Conservation (phyloP, 2,797 vertebrate species). For the Echiichthys vipera region DNA sequence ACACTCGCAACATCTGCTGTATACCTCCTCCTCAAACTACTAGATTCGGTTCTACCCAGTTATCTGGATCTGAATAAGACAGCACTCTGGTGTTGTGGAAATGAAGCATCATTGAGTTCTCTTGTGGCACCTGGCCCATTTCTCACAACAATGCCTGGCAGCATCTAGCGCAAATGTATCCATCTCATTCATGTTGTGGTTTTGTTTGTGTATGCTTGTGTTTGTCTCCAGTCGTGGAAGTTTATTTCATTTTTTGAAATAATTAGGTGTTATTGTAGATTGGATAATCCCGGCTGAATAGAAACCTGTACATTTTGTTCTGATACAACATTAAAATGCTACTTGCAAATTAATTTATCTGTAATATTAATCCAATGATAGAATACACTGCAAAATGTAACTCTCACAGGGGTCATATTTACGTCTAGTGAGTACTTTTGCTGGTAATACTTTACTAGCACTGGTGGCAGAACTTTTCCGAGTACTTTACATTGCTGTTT, state of each 20-base stretch:
- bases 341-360: not conserved
- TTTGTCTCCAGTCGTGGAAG: not conserved
- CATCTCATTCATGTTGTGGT: conserved; percentile 10
- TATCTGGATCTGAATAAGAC: conserved; percentile 14
- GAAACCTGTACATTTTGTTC: not conserved
- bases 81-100: conserved; percentile 22
- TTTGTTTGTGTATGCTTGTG: not conserved
- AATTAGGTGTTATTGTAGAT: not conserved
- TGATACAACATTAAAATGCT: not conserved
- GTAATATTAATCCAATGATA: not conserved
- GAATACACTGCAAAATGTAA: not conserved
- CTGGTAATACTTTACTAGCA: not conserved
- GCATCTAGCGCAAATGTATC: conserved; percentile 11
- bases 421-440: not conserved
- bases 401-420: not conserved
- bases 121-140: conserved; percentile 46
- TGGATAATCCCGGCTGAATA: not conserved
- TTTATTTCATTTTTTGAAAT: too few species aligned
- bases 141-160: conserved; percentile 6
- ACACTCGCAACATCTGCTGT: not conserved
- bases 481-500: not conserved
- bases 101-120: conserved; percentile 20
- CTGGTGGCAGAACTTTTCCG: not conserved
- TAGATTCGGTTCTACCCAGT: not conserved
- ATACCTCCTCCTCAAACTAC: not conserved